A percentile compares a stretch with the other conserved stretches of the same genome.
phyloP scores from a whole-genome alignment of 1,140 invertebrate species.

The Tyrophagus putrescentiae region DNA sequence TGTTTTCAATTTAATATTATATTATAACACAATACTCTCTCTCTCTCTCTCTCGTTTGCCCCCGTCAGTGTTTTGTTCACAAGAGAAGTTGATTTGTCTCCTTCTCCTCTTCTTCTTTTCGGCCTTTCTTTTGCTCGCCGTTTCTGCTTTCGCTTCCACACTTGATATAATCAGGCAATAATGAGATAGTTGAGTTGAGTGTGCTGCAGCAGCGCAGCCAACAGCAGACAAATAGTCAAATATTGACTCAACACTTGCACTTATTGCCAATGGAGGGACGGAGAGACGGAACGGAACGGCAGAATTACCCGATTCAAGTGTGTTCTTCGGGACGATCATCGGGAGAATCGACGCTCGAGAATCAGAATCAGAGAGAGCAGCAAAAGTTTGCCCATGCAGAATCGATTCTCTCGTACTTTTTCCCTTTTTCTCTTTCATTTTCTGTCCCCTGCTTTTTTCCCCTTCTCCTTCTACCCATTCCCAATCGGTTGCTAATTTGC shows the following conservation, averaged over 20 bases:
- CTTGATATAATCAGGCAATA: constrained; percentile 16
- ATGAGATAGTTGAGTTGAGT: background rate
- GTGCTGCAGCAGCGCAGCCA: background rate
- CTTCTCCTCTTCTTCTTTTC: no score
- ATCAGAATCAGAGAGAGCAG: no score
- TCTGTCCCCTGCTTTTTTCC: background rate
- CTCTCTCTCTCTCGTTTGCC: background rate
- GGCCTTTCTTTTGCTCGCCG: no score
- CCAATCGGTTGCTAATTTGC: background rate
- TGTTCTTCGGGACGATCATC: background rate
- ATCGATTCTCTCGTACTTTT: no score
- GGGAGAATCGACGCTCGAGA: no score
- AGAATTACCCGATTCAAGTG: no score
- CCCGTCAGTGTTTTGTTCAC: no score
- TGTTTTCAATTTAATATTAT: constrained; percentile 10
- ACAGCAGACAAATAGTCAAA: background rate
- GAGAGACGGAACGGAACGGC: no score
- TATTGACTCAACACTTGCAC: constrained; percentile 13
- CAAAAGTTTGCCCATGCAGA: no score
- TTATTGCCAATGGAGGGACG: no score
- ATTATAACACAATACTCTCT: background rate
- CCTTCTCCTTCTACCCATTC: background rate
- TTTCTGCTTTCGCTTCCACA: background rate
- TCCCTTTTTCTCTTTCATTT: no score
- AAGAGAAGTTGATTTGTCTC: no score